Base-by-base conservation (phyloP, 2,888 invertebrate genomes). In the Phasia obesa region DNA sequence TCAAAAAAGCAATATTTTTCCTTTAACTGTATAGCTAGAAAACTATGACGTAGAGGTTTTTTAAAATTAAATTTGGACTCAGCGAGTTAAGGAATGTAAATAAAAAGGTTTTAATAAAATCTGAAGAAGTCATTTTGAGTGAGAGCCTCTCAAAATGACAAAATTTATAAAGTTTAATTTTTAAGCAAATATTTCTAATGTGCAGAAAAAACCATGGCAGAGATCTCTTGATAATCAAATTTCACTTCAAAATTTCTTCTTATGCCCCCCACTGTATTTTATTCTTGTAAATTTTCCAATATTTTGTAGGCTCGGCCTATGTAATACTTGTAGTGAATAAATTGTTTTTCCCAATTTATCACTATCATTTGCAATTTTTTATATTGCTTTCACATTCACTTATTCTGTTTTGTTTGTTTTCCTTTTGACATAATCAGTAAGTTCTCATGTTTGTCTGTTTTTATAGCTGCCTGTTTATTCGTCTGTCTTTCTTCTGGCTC, bases 301-400 rank as follows among this genome's bases (percentile, higher is more conserved):
- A 42, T 31, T 55, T 69, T 57, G 15, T 62, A 25, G 44, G 62
- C 42, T 49, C 23, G 44, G 55, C 55, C 25, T 55, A 5, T 19
- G 44, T 47, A 7, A 2, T 4, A 7, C 44, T 15, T 53, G 49
- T 38, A 57, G 42, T 38, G n/a, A 62, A 62, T 4, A 47, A 21
- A 70, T 76, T 75, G 35, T 57, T 67, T 73, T 77, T 77, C 74
- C 74, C 49, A 82, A 78, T 59, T 57, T 42, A 35, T 64, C 17
- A 67, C 51, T 60, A 71, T 21, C 44, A 38, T 55, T 53, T 19
- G 21, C 44, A 53, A 62, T 71, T 38, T 44, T 38, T 44, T 11
- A 35, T 60, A 15, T 69, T 71, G 42, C 13, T 59, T 31, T 59
- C 5, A 47, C 38, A 53, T 35, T 77, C 23, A 44, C 17, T 55